Base-by-base conservation (phyloP, 2,797 vertebrate genomes). In the Scleropages formosus region DNA sequence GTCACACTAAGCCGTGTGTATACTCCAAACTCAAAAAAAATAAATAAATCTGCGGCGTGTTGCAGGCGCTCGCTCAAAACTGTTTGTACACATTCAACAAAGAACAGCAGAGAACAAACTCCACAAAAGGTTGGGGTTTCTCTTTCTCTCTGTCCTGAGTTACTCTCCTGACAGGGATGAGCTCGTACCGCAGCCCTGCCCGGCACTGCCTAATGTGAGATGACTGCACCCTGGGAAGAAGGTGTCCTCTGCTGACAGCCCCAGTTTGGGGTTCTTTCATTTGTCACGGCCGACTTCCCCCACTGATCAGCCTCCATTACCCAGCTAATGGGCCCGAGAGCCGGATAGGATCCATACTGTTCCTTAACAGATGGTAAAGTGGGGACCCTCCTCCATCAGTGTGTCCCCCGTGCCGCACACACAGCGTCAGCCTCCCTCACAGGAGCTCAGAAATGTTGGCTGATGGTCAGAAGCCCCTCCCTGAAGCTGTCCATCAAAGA, bases 271-370 rank as follows among this genome's bases (percentile, higher is more conserved):
- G 6, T 60, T 9, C 56, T 44, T 72, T 72, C 20, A 60, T 72
- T 72, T 61, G 70, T 60, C 27, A 72, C 31, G 20, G 80, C 75
- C 80, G 49, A 66, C 82, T 85, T 82, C 74, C 67, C 72, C 27
- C 22, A 7, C 74, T 49, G 67, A 85, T 84, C 82, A 84, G 75
- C 79, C 77, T 64, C 75, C 81, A 86, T 87, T 88, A 87, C 64
- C 61, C 75, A 75, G 75, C 82, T 84, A 86, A 87, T 87, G 87
- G 80, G 73, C 75, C 85, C 39, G 26, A 58, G 73, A 68, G 59
- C 31, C 20, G 49, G 39, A 65, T 24, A 59, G 20, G 46, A 71
- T 65, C 24, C 51, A 51, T 63, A 75, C 51, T 61, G 67, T 66
- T 74, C 46, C 74, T 72, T 71, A 75, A 71, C 77, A 75, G 73